Evolutionary conservation across 2,888 invertebrate species (phyloP), one percentile per base, ranked within the genome.

Genomic region (Machimus rusticus): DNA sequence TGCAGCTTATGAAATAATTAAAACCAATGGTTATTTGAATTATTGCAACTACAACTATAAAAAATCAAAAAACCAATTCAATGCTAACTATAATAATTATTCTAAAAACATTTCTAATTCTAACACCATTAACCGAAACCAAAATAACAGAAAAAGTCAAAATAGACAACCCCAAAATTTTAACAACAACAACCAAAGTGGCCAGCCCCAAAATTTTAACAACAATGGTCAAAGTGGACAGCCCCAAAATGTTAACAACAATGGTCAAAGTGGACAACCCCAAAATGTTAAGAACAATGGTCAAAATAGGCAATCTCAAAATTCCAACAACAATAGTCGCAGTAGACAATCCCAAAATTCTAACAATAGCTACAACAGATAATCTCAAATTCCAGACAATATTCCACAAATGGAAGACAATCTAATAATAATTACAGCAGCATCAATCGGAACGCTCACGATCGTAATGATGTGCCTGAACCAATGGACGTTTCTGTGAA

Each of bases 401-500:
- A 23, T 74, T 74, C 8, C n/a, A 5, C 14, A 74, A 74, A 28
- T 34, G 74, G 28, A 16, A 28, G 37, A 77, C 34, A 28, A 74
- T 1, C 74, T 28, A 28, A 14, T 74, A 31, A 74, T 6, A 74
- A 74, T 0, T 14, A 31, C 6, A 31, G 5, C 2, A 55, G 5
- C 57, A 9, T 14, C 16, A 84, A 87, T 82, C 51, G 74, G 12
- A 31, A 81, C 37, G 82, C 66, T 31, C 31, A 28, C 39, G 39
- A 84, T 39, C 66, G 34, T 31, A 37, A 46, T 4, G 9, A n/a
- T 1, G 12, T 5, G 16, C 12, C 23, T 39, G 88, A 88, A n/a
- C 87, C 81, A 16, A 88, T 86, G 87, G 86, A 88, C 51, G 43
- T 88, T n/a, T 82, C 84, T 55, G 55, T 88, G 12, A 88, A 84